Evolutionary conservation across 2,888 invertebrate species (phyloP), one percentile per base, ranked within the genome.

Genomic region (Orchestes rusci): DNA sequence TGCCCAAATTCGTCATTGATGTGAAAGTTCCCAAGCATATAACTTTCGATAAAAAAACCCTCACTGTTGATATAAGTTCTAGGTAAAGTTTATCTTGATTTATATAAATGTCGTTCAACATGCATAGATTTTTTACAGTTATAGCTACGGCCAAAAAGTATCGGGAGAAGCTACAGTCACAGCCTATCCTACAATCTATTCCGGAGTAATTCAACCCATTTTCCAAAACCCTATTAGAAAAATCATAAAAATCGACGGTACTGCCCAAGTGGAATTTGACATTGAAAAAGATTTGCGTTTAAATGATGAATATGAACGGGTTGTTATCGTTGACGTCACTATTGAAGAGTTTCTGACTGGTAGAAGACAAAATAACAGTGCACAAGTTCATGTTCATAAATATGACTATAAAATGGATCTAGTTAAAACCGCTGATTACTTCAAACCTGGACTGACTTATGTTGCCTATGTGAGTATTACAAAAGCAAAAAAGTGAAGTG

Each of bases 1-100:
- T 92, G 54, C 97, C 97, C 0, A 94, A 94, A 64, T 97, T 94
- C 68, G 82, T 93, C 61, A 87, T 96, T 46, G 77, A 78, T 19
- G 80, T 96, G 48, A 80, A 86, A 53, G 77, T 91, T 20, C 85
- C 89, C 1, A 77, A 84, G 40, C 89, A 90, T 66, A 77, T 84
- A 4, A 83, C 91, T 2, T 84, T 88, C 63, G 80, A 80, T 52
- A 89, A 91, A 39, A 82, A 82, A 32, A 78, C 81, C 50, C 75
- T 95, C 35, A 76, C 75, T 15, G 85, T 86, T 16, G 84, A 86
- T 16, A 76, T 96, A 3, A 79, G 82, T 39, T 84, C 94, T 13
- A 86, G 82, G 87, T 92, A 74, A 74, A 5, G 16, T 15, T 5
- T 13, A 28, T 15, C 15, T 38, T 4, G 16, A 20, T 10, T 28